phyloP scores from a whole-genome alignment of 2,113 vertebrate genomes.

The Turdus rufiventris region DNA sequence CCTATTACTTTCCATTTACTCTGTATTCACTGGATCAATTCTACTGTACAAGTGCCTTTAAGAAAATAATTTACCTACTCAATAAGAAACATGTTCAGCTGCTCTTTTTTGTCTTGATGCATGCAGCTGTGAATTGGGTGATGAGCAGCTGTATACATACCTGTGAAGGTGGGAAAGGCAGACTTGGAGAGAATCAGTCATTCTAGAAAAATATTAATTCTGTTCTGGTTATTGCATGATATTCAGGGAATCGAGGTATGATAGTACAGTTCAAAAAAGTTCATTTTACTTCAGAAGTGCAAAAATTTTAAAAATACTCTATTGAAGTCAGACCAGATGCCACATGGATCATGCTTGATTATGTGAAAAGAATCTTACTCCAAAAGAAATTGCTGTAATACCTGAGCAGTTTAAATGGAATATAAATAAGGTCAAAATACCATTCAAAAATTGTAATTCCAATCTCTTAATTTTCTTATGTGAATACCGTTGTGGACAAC shows the following conservation, averaged over 20 bases:
- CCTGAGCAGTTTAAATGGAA: neutral
- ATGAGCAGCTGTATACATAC: neutral
- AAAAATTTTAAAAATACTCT: neutral
- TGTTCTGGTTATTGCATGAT: neutral
- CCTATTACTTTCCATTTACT: neutral
- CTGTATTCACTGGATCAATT: neutral
- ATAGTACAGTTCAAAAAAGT: neutral
- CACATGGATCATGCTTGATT: neutral
- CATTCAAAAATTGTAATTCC: neutral
- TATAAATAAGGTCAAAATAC: neutral
- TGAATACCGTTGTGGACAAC: neutral
- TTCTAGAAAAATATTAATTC: neutral
- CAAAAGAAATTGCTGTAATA: neutral
- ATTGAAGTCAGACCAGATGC: neutral
- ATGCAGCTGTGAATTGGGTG: neutral
- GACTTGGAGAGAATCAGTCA: neutral
- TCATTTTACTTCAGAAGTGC: neutral
- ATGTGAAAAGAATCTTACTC: neutral
- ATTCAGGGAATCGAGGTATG: neutral
- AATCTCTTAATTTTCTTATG: neutral
- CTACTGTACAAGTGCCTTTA: neutral
- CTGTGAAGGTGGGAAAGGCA: neutral
- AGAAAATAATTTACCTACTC: neutral
- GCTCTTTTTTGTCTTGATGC: neutral
- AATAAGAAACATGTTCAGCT: neutral